phyloP scores from a whole-genome alignment of 2,113 vertebrate genomes.

The Lethenteron reissneri region DNA sequence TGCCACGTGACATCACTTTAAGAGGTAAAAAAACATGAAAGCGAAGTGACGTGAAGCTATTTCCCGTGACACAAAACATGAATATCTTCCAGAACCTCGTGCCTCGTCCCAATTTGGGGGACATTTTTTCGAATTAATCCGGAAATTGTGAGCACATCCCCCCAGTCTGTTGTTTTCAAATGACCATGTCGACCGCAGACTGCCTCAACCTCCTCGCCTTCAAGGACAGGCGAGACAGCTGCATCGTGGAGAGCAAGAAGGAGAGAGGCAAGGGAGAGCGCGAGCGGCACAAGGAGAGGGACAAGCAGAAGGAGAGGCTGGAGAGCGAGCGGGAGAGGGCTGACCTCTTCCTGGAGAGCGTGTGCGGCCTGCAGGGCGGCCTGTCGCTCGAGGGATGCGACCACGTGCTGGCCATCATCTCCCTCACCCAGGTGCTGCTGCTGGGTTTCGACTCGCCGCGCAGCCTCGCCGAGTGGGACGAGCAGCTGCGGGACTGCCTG shows the following conservation, averaged over 20 bases:
- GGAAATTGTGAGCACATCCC: too few relatives aligned
- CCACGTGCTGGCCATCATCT: conserved; percentile 2
- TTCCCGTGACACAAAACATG: too few relatives aligned
- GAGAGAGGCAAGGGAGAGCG: background rate
- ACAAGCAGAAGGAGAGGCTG: background rate
- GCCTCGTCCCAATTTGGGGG: too few relatives aligned
- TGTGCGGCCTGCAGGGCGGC: background rate
- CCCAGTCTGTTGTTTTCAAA: too few relatives aligned
- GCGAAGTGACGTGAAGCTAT: too few relatives aligned
- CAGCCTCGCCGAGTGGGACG: background rate
- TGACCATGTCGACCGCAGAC: too few relatives aligned
- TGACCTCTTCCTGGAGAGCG: conserved; percentile 2
- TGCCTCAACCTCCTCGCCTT: too few relatives aligned
- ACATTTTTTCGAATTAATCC: too few relatives aligned
- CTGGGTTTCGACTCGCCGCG: background rate
- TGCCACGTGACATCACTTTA: too few relatives aligned
- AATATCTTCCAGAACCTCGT: too few relatives aligned
- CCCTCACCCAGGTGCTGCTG: background rate
- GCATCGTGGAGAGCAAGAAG: background rate
- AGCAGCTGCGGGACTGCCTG: background rate
- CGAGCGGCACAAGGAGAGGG: background rate
- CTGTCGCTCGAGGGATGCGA: background rate
- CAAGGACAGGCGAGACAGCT: too few relatives aligned
- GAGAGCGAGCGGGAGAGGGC: background rate
- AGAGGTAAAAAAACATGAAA: too few relatives aligned